Evolutionary conservation across 2,888 invertebrate species (phyloP), one percentile per base, ranked within the genome.

Genomic region (Monochamus alternatus): DNA sequence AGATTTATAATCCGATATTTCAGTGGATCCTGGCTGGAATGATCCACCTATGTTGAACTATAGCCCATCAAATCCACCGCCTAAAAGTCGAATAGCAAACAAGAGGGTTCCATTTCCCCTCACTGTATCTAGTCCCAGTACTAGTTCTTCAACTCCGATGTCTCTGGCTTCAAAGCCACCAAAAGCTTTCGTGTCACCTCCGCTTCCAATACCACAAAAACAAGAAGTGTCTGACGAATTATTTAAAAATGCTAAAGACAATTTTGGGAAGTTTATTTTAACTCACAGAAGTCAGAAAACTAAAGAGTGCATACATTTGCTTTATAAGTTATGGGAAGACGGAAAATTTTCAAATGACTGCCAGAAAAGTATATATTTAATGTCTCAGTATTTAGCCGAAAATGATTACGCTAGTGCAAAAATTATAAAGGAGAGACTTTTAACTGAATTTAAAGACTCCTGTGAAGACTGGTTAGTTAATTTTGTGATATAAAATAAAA

Each of bases 11-110:
- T 44, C 9, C 12, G 10, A 14, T 60, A 31, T 83, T 75, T 52
- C 63, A 80, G 82, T 83, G 55, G 82, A 84, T 78, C 85, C 86
- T 5, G 86, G 86, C 8, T 86, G 86, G 86, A 86, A 86, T 79
- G 86, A 86, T 74, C 86, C 86, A 30, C 86, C 86, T 51, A 84
- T 85, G 83, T 77, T 86, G 65, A 85, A 81, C 77, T 86, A 85
- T 68, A 83, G 73, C 68, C 22, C 83, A 14, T 47, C 81, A 47
- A 86, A 86, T 79, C 86, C 86, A 55, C 85, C 85, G 10, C 86
- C 86, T 31, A 86, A 86, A 75, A 84, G 85, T 55, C 80, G 86
- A 12, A 86, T 86, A 65, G 76, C 75, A 10, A 86, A 85, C 73
- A 86, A 85, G 79, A 76, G 86, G 68, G 81, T 86, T 31, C 83